phyloP scores from a whole-genome alignment of 2,113 vertebrate species.

The Sinocyclocheilus anshuiensis region DNA sequence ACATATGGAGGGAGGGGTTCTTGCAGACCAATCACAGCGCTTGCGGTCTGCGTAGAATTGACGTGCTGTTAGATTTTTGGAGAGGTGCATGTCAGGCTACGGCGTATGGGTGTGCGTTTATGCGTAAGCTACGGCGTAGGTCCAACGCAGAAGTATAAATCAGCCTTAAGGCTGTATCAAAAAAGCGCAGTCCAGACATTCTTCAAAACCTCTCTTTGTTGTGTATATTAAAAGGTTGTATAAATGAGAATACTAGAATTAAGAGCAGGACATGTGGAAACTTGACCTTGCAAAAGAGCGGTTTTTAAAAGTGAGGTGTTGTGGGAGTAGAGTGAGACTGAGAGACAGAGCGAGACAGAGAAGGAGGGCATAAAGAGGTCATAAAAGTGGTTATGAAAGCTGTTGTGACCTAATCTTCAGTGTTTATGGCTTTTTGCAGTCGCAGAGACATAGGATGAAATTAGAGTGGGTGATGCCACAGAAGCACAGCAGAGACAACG shows the following conservation, averaged over 20 bases:
- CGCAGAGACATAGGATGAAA: conserved; percentile 39
- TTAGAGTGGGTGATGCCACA: conserved; percentile 42
- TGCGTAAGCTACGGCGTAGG: too few relatives aligned
- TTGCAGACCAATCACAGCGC: too few relatives aligned
- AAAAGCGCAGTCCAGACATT: neutral
- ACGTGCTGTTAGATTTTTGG: too few relatives aligned
- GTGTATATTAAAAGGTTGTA: neutral
- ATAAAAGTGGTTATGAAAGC: conserved; percentile 53
- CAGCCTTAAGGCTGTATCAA: neutral
- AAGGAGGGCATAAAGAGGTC: conserved; percentile 40
- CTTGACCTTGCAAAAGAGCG: conserved; percentile 37
- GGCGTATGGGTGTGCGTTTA: too few relatives aligned
- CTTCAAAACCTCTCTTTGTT: neutral
- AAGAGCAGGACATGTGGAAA: conserved; percentile 25
- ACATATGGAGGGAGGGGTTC: too few relatives aligned
- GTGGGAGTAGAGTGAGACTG: conserved; percentile 36
- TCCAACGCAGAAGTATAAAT: too few relatives aligned
- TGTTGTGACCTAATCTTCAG: conserved; percentile 49
- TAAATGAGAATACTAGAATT: conserved; percentile 32
- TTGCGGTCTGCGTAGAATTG: too few relatives aligned
- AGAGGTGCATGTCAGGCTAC: too few relatives aligned
- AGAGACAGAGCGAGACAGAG: conserved; percentile 31
- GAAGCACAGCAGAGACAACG: conserved; percentile 30
- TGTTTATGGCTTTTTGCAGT: conserved; percentile 50
- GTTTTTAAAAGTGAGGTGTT: conserved; percentile 16